Conservation (phyloP, 2,113 vertebrate genomes). For the Bombycilla garrulus region DNA sequence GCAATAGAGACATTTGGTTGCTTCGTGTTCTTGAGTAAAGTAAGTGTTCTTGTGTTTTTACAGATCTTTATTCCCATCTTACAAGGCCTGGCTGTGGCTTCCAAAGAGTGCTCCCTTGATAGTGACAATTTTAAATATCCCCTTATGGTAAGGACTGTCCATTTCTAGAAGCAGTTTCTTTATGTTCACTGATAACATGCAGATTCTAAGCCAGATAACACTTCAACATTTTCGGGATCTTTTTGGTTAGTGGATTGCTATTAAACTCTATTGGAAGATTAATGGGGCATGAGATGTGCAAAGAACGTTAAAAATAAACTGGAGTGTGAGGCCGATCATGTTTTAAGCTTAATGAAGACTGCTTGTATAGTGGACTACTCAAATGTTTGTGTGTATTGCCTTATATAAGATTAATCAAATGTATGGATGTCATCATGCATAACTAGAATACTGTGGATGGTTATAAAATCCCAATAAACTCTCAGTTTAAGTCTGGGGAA, state of each 20-base stretch:
- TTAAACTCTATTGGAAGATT: neutral
- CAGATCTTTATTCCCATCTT: constrained; percentile 97
- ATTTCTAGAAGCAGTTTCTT: neutral
- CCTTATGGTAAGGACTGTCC: constrained; percentile 85
- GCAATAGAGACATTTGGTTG: neutral
- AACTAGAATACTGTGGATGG: neutral
- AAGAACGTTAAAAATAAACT: neutral
- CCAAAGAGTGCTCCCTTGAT: constrained; percentile 97
- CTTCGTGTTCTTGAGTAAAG: neutral
- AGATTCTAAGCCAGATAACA: neutral
- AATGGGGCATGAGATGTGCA: neutral
- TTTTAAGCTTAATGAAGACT: neutral
- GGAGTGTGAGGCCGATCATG: neutral
- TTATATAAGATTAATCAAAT: neutral
- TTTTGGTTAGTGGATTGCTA: neutral
- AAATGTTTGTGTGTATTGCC: neutral
- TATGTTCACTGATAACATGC: neutral
- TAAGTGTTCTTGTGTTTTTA: neutral
- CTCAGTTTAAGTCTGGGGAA: neutral
- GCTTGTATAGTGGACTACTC: neutral
- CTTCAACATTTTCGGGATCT: neutral
- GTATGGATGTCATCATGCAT: neutral
- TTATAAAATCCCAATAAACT: neutral
- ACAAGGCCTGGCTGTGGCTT: constrained; percentile 90
- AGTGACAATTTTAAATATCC: constrained; percentile 99